Evolutionary conservation across 1,140 invertebrate species (phyloP), one percentile per base, ranked within the genome.

Genomic region (Hypsibius dujardini): DNA sequence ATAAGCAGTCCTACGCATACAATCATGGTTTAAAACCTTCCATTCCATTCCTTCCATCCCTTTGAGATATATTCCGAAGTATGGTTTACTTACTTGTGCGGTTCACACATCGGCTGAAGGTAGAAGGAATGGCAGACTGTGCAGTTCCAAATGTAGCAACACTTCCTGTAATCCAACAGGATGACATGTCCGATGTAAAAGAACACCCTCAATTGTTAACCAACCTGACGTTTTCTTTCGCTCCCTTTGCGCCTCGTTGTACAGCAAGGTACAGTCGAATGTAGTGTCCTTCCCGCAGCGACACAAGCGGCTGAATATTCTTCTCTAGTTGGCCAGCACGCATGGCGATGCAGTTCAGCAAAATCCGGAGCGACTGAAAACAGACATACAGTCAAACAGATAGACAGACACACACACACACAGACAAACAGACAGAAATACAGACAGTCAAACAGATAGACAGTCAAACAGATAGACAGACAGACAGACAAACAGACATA

Each of bases 231-330:
- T 42, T 70, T 72, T 72, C 82, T 82, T 97, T 98, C 73, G 90
- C 93, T 75, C 87, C 86, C 14, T 83, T 79, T 73, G 89, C 87
- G 67, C 92, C 87, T 0, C 86, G 85, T 70, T 84, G 86, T 1
- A 99, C 81, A 76, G 85, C 84, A 1, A 99, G 90, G 82, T 98
- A 96, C 2, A 98, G 86, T 74, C 96, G 82, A 46, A 98, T 86
- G 79, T 99, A 99, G 81, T 99, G 99, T 80, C 99, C 96, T 1
- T 88, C 90, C 72, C 92, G 96, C 69, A 99, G 77, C 45, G 90
- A 93, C 1, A 98, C 76, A 2, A 98, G 74, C 0, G 96, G 96
- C 70, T 86, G 84, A 74, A 96, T 96, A 76, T 94, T 95, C 62
- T 90, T 84, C 40, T 90, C 89, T 80, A 98, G 95, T 50, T 90